Evolutionary conservation across 2,888 invertebrate species (phyloP), one percentile per base, ranked within the genome.

Genomic region (Spilarctia lutea): DNA sequence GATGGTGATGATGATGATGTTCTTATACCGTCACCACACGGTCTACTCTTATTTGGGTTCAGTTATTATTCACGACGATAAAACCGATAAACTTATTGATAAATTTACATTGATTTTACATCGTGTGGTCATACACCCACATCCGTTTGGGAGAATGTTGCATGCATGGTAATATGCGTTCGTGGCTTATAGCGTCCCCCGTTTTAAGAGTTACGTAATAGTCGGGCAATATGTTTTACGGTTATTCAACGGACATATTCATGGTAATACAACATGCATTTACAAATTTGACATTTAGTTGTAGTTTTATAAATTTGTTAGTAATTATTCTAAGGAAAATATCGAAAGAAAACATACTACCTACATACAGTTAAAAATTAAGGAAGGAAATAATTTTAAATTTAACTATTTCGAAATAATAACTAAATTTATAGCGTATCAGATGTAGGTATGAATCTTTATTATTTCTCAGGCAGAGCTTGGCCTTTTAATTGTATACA

Each of bases 131-230:
- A 79, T 74, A 63, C 84, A 84, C 85, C 85, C 85, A 85, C 82
- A 82, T 84, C 84, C 84, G 85, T 48, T 63, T 65, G 20, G 81
- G 69, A 68, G 81, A 80, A 79, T 72, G 78, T 84, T 83, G 81
- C 80, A 39, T 24, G 66, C 73, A 75, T 30, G 70, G 75, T 79
- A 71, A 85, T 71, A 73, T 72, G 33, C 72, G 72, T 66, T 71
- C 66, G 74, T 76, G 52, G 75, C 66, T 79, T 80, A 78, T 82
- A 77, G 76, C 72, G 67, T 63, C 71, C 75, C 52, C 56, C 66
- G 24, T 42, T 48, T n/a, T 56, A 72, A 45, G 35, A 68, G 56
- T 76, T 78, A 80, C 71, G 76, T 74, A 78, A 79, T 78, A 69
- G 52, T 48, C 73, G 72, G 66, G 60, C 78, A 72, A 20, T 69